Evolutionary conservation across 2,797 vertebrate species (phyloP).

Genomic region (Myotis myotis): DNA sequence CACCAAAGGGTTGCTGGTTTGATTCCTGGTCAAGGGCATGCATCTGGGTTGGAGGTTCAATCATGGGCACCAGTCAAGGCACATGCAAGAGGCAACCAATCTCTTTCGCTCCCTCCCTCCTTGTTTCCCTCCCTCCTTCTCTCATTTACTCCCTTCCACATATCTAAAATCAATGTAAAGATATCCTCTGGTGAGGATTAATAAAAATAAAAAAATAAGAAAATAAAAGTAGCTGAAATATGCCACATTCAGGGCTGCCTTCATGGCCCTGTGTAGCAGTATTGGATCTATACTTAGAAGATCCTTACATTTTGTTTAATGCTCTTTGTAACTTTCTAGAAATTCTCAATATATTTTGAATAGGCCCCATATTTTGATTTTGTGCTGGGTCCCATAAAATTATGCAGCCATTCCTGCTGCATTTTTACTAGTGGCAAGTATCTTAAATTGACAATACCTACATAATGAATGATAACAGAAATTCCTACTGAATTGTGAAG

Average conservation of each 20-base stretch:
- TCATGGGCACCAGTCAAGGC: no score
- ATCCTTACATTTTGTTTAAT: background rate
- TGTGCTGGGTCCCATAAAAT: background rate
- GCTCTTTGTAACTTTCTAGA: background rate
- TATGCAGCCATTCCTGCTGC: background rate
- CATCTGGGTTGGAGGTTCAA: no score
- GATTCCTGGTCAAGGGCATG: no score
- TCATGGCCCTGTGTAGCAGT: rapidly evolving
- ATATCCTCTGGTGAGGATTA: no score
- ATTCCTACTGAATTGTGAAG: background rate
- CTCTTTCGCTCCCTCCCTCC: no score
- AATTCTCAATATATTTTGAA: background rate
- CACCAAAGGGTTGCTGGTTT: no score
- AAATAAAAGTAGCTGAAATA: background rate
- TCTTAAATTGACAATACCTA: background rate
- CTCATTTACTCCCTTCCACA: no score
- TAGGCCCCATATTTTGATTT: background rate
- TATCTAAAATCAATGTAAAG: no score
- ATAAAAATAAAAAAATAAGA: background rate
- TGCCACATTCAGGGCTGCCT: background rate
- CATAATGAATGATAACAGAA: background rate
- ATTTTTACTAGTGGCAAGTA: background rate
- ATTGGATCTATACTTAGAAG: background rate
- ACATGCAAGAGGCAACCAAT: no score
- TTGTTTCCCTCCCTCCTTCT: no score